Conservation (phyloP, 2,888 invertebrate genomes). For the Ypsolopha scabrella region DNA sequence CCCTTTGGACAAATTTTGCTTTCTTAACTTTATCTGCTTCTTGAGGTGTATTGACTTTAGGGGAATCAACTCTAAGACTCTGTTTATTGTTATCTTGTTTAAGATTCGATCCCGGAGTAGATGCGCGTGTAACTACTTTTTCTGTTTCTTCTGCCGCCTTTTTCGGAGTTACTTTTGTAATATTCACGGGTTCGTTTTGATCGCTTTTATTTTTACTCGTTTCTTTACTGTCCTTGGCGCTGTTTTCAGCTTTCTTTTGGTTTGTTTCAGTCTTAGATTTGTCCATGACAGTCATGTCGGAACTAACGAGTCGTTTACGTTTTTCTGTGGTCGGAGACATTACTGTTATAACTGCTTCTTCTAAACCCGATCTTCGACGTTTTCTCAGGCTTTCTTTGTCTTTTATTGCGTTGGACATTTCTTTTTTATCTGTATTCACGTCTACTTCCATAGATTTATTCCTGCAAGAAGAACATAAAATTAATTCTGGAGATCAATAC, state of each 20-base stretch:
- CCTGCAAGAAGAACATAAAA: conserved; percentile 17
- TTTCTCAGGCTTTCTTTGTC: conserved; percentile 23
- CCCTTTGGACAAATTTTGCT: conserved; percentile 3
- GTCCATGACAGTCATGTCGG: conserved; percentile 3
- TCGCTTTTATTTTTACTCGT: conserved; percentile 1
- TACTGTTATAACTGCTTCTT: conserved; percentile 36
- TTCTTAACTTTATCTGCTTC: conserved; percentile 6
- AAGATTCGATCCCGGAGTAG: conserved; percentile 1
- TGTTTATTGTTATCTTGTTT: conserved; percentile 13
- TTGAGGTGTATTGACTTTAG: conserved; percentile 15
- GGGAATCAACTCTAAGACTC: conserved; percentile 9
- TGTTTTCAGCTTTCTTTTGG: conserved; percentile 12
- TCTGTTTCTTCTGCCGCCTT: conserved; percentile 8
- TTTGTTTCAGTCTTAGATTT: conserved; percentile 8
- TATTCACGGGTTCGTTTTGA: background rate
- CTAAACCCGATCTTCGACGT: conserved; percentile 44
- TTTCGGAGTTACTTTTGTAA: conserved; percentile 4
- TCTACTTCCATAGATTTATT: conserved; percentile 25
- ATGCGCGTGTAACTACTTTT: background rate
- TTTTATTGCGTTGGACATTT: conserved; percentile 12
- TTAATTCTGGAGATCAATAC: background rate
- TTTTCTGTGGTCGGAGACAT: conserved; percentile 26
- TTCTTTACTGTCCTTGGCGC: conserved; percentile 12
- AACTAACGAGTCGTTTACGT: conserved; percentile 22
- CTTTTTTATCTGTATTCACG: conserved; percentile 9